A percentile compares a stretch with the other conserved stretches of the same genome.
Conservation (phyloP, 1,140 invertebrate species). For the Oreohelix idahoensis region DNA sequence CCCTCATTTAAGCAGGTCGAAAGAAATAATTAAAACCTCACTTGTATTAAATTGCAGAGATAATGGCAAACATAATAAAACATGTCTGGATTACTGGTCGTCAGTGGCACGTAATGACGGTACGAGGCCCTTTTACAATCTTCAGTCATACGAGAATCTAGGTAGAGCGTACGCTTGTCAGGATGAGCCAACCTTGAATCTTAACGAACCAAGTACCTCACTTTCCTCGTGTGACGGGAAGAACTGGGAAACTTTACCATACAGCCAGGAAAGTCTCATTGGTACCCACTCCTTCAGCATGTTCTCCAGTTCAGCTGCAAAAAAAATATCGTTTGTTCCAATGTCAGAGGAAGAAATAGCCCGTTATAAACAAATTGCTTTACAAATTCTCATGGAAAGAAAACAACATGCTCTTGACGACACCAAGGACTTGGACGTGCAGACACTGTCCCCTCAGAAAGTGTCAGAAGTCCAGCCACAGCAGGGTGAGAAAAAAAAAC, state of each 20-base stretch:
- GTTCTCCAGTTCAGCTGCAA: not conserved
- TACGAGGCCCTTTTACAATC: not conserved
- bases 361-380: conserved; percentile 14
- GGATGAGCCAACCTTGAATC: not conserved
- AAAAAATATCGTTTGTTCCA: not conserved
- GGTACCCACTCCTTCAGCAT: not conserved
- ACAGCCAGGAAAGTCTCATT: not conserved
- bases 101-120: not conserved
- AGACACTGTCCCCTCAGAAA: not conserved
- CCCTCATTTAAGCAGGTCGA: too few species aligned
- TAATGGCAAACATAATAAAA: not conserved
- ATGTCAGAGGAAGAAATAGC: conserved; percentile 7
- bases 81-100: not conserved
- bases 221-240: not conserved
- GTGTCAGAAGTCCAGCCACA: not conserved
- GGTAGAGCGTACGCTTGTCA: not conserved
- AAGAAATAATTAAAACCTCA: not conserved
- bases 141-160: not conserved
- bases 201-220: not conserved
- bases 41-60: not conserved
- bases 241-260: not conserved
- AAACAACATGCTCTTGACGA: not conserved
- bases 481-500: not conserved
- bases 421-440: not conserved
- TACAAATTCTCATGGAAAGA: conserved; percentile 13